Base-by-base conservation (phyloP, 1,140 invertebrate species). In the Trachelipus rathkii region DNA sequence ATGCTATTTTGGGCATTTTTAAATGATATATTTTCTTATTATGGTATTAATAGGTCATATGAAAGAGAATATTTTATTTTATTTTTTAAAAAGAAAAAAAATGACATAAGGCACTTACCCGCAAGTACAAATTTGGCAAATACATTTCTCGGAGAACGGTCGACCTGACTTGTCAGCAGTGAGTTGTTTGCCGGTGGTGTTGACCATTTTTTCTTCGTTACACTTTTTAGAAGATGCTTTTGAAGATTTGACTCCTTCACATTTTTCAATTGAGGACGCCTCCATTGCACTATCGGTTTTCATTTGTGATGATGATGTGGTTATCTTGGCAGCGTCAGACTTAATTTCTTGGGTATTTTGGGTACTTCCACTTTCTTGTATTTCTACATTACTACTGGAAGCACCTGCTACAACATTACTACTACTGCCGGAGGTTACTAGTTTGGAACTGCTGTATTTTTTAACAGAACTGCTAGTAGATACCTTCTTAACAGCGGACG, bases 41-140 rank as follows among this genome's bases (percentile, higher is more conserved):
- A 3, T 33, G 33, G 33, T 33, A 33, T 33, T 33, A 33, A 6
- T 1, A 33, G 33, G 33, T 33, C 6, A 33, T 33, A 3, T 33
- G 6, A 33, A 33, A 3, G 33, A 33, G 33, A 33, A 3, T 33
- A 33, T 3, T 33, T 33, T 33, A 33, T 33, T 33, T 33, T 3
- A 3, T 33, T 33, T 33, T 33, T 33, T 33, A 0, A 6, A 33
- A 33, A 33, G 33, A 33, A 33, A 33, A 33, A 33, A 3, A 33
- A 33, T 33, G n/a, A 33, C 6, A 3, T 6, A 6, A 33, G 6
- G 43, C 74, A 90, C 91, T 91, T 87, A 95, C 93, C 93, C 93
- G 85, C 93, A 95, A 83, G 92, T 94, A 84, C 93, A 95, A 66
- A 95, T 90, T 86, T 95, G 92, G 84, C 93, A 95, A 81, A 95